Evolutionary conservation across 37 sponge, comb jelly and placozoan genomes (phyloP), one percentile per base, ranked within the genome.

Genomic region (Spongilla lacustris): DNA sequence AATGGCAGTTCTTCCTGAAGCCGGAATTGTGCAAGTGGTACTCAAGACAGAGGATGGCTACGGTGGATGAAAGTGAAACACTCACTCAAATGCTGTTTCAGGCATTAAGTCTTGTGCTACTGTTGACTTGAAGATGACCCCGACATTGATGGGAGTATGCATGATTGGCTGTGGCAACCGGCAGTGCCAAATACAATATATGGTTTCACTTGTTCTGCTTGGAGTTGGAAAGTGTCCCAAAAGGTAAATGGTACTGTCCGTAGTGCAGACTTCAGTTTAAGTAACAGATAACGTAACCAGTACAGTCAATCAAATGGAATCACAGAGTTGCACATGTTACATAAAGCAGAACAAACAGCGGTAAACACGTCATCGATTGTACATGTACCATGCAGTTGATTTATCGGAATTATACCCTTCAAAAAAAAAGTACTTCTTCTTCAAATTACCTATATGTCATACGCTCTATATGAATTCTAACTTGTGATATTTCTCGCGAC

Each of bases 231-330:
- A 26, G 23, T 34, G 50, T 91, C 21, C 91, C 91, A 30, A 91
- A 91, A 74, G 91, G 83, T 28, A 90, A 90, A 30, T 90, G 81
- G 90, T 69, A 73, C 33, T 90, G 86, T 41, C 90, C 85, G 0
- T 83, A 86, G 22, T 91, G 87, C 46, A 25, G 76, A 73, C 72
- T 83, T 22, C 36, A 69, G n/a, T 67, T 31, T 6, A 68, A 68
- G 33, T 35, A 49, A 83, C 28, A 49, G 29, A 35, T 38, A 67
- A 32, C 33, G 25, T 48, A n/a, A 73, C 12, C 5, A 9, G 22
- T 38, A 26, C 26, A 76, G 12, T 76, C 36, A 72, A 83, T 69
- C 83, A 69, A 83, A 83, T 71, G 74, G 73, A 22, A 73, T 48
- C 28, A 73, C 72, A 35, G 72, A 85, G 24, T 85, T 58, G 37